A percentile compares a stretch with the other conserved stretches of the same genome.
Conservation (phyloP, 2,113 vertebrate genomes). For the Bostrychus sinensis region DNA sequence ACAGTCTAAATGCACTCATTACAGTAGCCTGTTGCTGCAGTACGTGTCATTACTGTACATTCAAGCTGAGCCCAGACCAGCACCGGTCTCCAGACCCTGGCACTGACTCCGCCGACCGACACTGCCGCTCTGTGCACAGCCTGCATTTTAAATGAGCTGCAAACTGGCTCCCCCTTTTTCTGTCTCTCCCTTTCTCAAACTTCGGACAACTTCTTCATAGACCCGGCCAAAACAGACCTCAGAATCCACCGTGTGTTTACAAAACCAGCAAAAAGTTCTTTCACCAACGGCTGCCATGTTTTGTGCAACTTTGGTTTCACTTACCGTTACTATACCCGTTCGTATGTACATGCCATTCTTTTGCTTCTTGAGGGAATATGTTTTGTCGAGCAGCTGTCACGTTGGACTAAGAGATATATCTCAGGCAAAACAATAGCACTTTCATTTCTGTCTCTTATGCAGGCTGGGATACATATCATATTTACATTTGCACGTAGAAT, state of each 20-base stretch:
- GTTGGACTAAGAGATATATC: conserved; percentile 30
- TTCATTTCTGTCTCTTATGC: not conserved
- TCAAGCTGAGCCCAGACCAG: conserved; percentile 27
- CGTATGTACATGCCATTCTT: conserved; percentile 14
- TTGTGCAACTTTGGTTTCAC: conserved; percentile 25
- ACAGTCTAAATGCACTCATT: conserved; percentile 58
- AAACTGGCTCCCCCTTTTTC: conserved; percentile 13
- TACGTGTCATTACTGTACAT: conserved; percentile 41
- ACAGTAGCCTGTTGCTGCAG: conserved; percentile 42
- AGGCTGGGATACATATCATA: not conserved
- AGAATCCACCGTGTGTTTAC: conserved; percentile 20
- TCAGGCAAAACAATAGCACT: not conserved
- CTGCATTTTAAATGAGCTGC: conserved; percentile 27
- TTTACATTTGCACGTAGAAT: not conserved
- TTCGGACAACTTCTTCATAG: conserved; percentile 6
- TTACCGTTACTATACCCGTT: conserved; percentile 19
- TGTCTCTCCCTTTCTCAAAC: not conserved
- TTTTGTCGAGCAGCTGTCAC: conserved; percentile 26
- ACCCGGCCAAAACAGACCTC: conserved; percentile 12
- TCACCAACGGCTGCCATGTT: conserved; percentile 18
- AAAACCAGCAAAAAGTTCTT: conserved; percentile 19
- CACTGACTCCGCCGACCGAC: conserved; percentile 31
- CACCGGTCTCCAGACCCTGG: conserved; percentile 26
- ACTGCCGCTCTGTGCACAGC: conserved; percentile 47
- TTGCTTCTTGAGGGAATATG: conserved; percentile 8